phyloP scores from a whole-genome alignment of 1,140 invertebrate genomes.

The Acromyrmex charruanus region DNA sequence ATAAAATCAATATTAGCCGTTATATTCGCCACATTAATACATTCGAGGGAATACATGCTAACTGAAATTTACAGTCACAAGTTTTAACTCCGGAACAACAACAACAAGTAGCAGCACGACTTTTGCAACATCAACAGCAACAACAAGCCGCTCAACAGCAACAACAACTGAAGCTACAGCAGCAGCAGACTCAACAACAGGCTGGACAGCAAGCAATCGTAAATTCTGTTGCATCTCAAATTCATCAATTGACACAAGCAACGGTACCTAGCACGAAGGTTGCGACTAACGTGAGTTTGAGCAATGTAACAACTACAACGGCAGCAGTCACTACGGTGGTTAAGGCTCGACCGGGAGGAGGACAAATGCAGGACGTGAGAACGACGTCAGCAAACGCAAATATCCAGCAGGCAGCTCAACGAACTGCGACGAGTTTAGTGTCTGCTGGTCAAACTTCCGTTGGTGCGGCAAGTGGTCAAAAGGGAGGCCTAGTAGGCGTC shows the following conservation, averaged over 20 bases:
- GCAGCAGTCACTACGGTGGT: conserved; percentile 76
- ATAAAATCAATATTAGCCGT: background rate
- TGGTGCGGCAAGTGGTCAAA: conserved; percentile 75
- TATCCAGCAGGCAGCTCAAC: conserved; percentile 80
- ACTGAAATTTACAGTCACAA: conserved; percentile 55
- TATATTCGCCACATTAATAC: background rate
- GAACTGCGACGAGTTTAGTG: conserved; percentile 81
- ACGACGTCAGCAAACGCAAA: conserved; percentile 81
- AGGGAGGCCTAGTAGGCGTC: conserved; percentile 82
- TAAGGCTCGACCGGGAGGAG: conserved; percentile 79
- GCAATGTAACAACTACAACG: conserved; percentile 74
- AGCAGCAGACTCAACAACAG: conserved; percentile 75
- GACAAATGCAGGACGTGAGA: conserved; percentile 80
- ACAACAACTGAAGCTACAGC: conserved; percentile 70
- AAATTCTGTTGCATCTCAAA: conserved; percentile 69
- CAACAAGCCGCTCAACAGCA: conserved; percentile 70
- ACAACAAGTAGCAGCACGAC: conserved; percentile 78
- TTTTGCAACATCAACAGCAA: conserved; percentile 80
- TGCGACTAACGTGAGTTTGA: conserved; percentile 70
- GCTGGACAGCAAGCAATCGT: conserved; percentile 59
- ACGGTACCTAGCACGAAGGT: conserved; percentile 79
- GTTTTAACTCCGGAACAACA: conserved; percentile 83
- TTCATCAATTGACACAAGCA: conserved; percentile 79
- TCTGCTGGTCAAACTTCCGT: conserved; percentile 79
- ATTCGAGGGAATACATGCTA: background rate